Base-by-base conservation (phyloP, 2,888 invertebrate genomes). In the Pammene fasciana region DNA sequence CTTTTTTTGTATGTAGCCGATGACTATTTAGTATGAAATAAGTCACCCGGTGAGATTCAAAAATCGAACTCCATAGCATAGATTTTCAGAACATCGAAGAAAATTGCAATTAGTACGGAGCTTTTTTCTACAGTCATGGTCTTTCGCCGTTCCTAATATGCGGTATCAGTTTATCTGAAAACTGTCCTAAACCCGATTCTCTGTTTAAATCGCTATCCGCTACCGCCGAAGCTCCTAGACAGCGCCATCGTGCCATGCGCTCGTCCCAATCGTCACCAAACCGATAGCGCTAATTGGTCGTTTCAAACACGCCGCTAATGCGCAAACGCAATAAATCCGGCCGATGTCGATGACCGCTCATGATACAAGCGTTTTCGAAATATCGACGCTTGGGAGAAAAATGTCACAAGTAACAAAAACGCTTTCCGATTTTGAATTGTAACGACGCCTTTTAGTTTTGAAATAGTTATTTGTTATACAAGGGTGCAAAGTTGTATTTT, bases 271-370 rank as follows among this genome's bases (percentile, higher is more conserved):
- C 86, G 85, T 86, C 86, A 83, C 83, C 76, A 80, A 74, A 80
- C 80, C 85, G 89, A 88, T 88, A 87, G 81, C 84, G 81, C 84
- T 91, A 92, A 92, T 90, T 89, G 91, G 86, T 82, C 82, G 87
- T 87, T 89, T 88, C 86, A 88, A 83, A 82, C 83, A 77, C 82
- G 82, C 90, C 90, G 90, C 89, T 88, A 88, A 89, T 88, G 90
- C 87, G 82, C 80, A 74, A 72, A 77, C 82, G 83, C 86, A 81
- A 81, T 85, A 84, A 84, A 83, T 83, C 77, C 81, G 74, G 79
- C 74, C 75, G 75, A 76, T 84, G 64, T 59, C 68, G 45, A 65
- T 68, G 68, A 64, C 50, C 41, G 34, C 48, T 14, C 45, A 7
- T 34, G 36, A 64, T 52, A 18, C 45, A 61, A 48, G 45, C 59